Conservation (phyloP, 2,888 invertebrate genomes). For the Plebejus anna region DNA sequence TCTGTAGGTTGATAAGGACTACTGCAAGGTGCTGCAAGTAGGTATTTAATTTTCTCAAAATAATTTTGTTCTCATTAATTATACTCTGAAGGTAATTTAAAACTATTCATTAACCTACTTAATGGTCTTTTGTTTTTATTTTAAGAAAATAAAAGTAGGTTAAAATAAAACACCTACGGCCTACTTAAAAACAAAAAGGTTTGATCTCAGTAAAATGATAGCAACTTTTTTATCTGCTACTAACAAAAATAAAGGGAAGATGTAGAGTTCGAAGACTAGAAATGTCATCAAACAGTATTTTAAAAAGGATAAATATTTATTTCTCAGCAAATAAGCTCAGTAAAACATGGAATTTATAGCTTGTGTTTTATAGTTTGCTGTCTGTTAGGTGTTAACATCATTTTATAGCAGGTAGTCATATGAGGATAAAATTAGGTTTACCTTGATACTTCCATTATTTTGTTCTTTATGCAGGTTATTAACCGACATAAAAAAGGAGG, state of each 20-base stretch:
- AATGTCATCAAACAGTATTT: background rate
- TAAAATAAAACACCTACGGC: background rate
- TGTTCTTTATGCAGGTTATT: background rate
- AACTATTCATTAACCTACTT: background rate
- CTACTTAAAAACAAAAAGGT: background rate
- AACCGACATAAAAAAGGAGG: too few species aligned
- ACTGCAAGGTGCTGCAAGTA: too few species aligned
- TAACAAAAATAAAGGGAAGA: background rate
- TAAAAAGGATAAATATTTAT: background rate
- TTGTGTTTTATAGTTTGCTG: too few species aligned
- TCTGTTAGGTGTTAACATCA: too few species aligned
- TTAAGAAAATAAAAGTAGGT: background rate
- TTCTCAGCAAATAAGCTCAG: background rate
- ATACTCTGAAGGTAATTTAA: background rate
- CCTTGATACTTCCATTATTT: background rate
- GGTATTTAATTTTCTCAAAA: background rate
- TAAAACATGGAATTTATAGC: background rate
- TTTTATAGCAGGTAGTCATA: too few species aligned
- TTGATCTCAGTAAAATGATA: background rate
- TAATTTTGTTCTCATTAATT: background rate
- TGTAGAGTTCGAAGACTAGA: background rate
- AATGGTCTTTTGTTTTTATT: background rate
- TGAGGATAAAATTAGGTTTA: background rate
- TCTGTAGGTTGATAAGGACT: background rate
- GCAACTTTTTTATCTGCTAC: background rate